These are phyloP conservation scores for Diaphora mendica DNA, from an alignment of 2,888 invertebrate species.

Conservation along the genomic window DNA sequence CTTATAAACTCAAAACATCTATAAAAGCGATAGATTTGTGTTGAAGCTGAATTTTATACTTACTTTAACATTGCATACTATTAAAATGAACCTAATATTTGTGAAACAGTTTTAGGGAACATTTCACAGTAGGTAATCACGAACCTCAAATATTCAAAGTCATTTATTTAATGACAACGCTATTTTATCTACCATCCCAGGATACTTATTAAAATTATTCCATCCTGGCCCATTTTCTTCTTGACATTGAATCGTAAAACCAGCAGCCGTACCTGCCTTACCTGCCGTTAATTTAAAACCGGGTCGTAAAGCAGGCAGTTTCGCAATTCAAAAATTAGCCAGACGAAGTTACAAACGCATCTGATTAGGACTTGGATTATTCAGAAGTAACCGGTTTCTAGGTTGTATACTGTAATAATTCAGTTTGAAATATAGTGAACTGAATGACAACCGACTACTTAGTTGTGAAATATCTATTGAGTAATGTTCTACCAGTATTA, in stretches of 20 bases:
- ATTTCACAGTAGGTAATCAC: not conserved
- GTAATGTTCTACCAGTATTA: not conserved
- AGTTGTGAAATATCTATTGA: too few species aligned
- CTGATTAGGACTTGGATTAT: conserved; percentile 48
- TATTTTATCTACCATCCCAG: not conserved
- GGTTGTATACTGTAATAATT: conserved; percentile 28
- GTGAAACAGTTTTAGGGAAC: not conserved
- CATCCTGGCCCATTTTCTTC: not conserved
- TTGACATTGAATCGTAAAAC: conserved; percentile 6
- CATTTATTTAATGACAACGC: conserved; percentile 10
- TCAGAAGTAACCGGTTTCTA: conserved; percentile 38
- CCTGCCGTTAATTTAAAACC: conserved; percentile 6
- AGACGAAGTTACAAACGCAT: conserved; percentile 32
- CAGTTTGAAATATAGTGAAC: conserved; percentile 22
- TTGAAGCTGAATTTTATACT: not conserved
- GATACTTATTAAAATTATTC: conserved; percentile 9
- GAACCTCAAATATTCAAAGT: conserved; percentile 19
- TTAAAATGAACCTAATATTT: too few species aligned
- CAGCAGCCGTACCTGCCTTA: not conserved
- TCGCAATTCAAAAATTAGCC: conserved; percentile 23
- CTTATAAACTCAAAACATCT: too few species aligned
- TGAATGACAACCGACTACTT: too few species aligned
- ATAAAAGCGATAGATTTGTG: not conserved
- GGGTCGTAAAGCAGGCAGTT: conserved; percentile 33
- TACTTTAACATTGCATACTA: not conserved